These are phyloP conservation scores for Calcarius lapponicus DNA, from an alignment of 2,797 vertebrate species.

Conservation along the genomic window DNA sequence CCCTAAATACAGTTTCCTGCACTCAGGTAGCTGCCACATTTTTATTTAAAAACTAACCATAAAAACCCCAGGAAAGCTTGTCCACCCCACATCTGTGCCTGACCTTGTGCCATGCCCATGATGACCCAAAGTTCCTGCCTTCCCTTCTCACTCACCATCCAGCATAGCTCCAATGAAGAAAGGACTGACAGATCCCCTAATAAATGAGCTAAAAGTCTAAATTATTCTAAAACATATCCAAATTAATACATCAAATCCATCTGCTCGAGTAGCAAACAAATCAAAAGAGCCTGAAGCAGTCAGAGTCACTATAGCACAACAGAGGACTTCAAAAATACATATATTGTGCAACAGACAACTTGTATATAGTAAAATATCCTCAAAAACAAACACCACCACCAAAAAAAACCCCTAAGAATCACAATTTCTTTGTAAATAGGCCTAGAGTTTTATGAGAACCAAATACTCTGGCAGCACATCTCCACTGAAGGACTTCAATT, in stretches of 20 bases:
- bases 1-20: neutral
- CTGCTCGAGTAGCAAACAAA: neutral
- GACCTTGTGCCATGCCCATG: rapidly evolving
- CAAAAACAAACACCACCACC: neutral
- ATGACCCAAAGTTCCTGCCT: neutral
- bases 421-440: neutral
- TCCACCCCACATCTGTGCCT: rapidly evolving
- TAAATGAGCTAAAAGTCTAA: neutral
- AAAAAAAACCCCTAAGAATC: neutral
- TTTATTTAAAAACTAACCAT: neutral
- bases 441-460: neutral
- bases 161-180: neutral
- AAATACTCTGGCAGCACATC: neutral
- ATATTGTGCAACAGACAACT: rapidly evolving
- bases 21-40: neutral
- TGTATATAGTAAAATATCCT: neutral
- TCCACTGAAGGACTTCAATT: neutral
- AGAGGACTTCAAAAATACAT: neutral
- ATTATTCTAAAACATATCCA: neutral
- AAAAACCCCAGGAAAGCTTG: neutral
- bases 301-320: neutral
- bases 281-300: neutral
- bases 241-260: neutral
- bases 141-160: neutral
- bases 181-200: neutral